These are phyloP conservation scores for Furcifer pardalis DNA, from an alignment of 2,797 vertebrate genomes.

Conservation along the genomic window DNA sequence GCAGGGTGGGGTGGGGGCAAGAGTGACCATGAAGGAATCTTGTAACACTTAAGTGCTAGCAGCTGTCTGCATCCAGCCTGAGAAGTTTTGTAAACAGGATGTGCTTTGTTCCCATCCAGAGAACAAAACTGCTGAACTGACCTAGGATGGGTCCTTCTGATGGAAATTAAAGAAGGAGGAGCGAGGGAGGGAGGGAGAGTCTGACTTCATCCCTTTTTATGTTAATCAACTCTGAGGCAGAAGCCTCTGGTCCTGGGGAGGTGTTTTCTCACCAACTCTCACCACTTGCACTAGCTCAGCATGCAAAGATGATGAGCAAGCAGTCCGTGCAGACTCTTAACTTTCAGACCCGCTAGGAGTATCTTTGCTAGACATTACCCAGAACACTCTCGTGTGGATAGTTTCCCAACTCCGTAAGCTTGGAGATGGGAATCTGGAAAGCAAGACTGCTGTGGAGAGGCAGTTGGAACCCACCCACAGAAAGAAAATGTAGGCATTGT, in stretches of 20 bases:
- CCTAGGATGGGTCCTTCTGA: constrained; percentile 25
- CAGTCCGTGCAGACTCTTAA: background rate
- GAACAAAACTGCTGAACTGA: constrained; percentile 39
- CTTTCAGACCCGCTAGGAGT: background rate
- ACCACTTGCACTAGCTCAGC: background rate
- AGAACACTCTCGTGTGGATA: background rate
- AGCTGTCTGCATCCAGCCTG: constrained; percentile 57
- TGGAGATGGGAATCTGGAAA: background rate
- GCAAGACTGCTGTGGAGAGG: background rate
- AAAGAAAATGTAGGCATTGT: background rate
- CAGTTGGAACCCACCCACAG: background rate
- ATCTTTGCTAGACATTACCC: background rate
- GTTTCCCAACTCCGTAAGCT: background rate
- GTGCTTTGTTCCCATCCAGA: constrained; percentile 60
- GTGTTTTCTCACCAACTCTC: background rate
- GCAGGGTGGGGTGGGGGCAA: background rate
- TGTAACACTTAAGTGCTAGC: constrained; percentile 59
- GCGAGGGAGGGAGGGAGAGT: background rate
- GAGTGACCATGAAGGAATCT: constrained; percentile 34
- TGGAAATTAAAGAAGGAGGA: background rate
- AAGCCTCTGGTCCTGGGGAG: background rate
- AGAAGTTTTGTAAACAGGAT: constrained; percentile 57
- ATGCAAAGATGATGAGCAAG: background rate
- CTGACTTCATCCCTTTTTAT: background rate
- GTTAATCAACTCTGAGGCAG: background rate